Base-by-base conservation (phyloP, 2,888 invertebrate species). In the Aphodius sticticus region DNA sequence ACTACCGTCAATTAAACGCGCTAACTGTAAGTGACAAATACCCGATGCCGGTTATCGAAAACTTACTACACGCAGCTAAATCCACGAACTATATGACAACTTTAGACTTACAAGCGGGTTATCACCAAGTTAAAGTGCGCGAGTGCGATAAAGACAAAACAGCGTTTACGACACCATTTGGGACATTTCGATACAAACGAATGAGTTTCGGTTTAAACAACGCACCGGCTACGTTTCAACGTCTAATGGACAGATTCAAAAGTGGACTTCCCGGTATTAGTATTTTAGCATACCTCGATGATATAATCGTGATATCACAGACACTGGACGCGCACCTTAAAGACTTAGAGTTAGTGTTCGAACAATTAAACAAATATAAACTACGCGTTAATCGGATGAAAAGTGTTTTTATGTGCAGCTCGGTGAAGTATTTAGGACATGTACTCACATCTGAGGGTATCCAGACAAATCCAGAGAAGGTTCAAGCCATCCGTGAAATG, bases 171-270 rank as follows among this genome's bases (percentile, higher is more conserved):
- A 82, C 80, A n/a, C 82, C 81, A 4, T 85, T 84, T 71, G 85
- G 85, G 6, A 53, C 79, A 0, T 84, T 76, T 75, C 80, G 83
- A 4, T 86, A 82, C 77, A 77, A 16, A 0, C 72, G 82, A 12
- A 83, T 85, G 83, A 82, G 84, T 6, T 86, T 85, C 74, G 84
- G 85, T 6, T 76, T 85, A 26, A 77, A 82, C 6, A 85, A 84
- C 76, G 82, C 83, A 1, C 83, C 84, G 14, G 69, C 69, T 14
- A 69, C 69, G 2, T 86, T 85, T 74, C 85, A 83, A 76, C 77
- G 84, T 2, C 77, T 84, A 7, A 85, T 84, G 6, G 84, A 86
- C 69, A 26, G 82, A 7, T 83, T 86, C 71, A 38, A 78, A 69
- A 16, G 77, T 36, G 83, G 82, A 26, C 76, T 86, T 69, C 36